These are phyloP conservation scores for Drosophila pandora DNA, from an alignment of 1,140 invertebrate genomes.

Conservation along the genomic window DNA sequence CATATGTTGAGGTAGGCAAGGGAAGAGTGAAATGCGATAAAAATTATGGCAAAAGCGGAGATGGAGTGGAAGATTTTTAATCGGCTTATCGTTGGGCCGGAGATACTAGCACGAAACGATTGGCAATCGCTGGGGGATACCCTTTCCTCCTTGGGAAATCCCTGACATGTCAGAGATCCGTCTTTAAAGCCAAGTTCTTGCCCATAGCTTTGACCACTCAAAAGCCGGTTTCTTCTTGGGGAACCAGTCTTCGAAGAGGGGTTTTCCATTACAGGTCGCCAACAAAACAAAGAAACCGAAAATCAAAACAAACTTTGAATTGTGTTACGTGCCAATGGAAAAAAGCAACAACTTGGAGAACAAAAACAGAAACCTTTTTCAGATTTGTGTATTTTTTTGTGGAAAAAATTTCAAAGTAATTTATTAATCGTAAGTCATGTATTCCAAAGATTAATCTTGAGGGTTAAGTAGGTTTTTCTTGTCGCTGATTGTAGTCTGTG, in stretches of 20 bases:
- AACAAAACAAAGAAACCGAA: slow-evolving; percentile 27
- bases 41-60: slow-evolving; percentile 38
- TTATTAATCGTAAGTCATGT: slow-evolving; percentile 39
- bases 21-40: slow-evolving; percentile 31
- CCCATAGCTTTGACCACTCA: slow-evolving; percentile 6
- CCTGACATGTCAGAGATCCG: slow-evolving; percentile 16
- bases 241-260: slow-evolving; percentile 26
- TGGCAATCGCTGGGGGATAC: slow-evolving; percentile 17
- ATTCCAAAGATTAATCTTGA: slow-evolving; percentile 29
- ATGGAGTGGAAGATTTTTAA: slow-evolving; percentile 49
- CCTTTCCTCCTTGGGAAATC: slow-evolving; percentile 36
- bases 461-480: slow-evolving; percentile 21
- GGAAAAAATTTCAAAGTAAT: slow-evolving; percentile 25
- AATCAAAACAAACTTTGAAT: slow-evolving; percentile 46
- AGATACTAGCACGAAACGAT: slow-evolving; percentile 1
- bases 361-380: slow-evolving; percentile 17
- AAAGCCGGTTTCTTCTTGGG: slow-evolving; percentile 28
- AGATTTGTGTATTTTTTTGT: slow-evolving; percentile 44
- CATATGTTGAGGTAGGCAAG: slow-evolving; percentile 47
- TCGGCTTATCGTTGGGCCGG: slow-evolving; percentile 40
- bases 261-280: slow-evolving; percentile 22
- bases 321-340: slow-evolving; percentile 57
- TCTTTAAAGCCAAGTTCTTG: slow-evolving; percentile 19
- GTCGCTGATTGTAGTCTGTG: slow-evolving; percentile 31
- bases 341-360: slow-evolving; percentile 25